A percentile compares a stretch with the other conserved stretches of the same genome.
Conservation (phyloP, 2,888 invertebrate species). For the Cataglyphis cursor region DNA sequence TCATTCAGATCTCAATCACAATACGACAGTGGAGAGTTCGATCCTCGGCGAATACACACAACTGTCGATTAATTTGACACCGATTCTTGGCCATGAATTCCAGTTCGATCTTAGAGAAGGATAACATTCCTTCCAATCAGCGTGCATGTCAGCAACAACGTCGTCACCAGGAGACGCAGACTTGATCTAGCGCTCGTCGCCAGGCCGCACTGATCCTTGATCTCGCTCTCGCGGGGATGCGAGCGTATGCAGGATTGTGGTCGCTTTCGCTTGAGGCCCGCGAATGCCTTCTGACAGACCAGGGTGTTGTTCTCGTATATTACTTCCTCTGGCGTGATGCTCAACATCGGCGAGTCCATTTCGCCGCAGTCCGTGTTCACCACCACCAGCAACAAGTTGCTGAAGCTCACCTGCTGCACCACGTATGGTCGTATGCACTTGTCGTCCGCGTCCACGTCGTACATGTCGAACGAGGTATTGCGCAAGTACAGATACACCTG, state of each 20-base stretch:
- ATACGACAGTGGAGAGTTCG: not conserved
- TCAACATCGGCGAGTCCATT: slow-evolving; percentile 86
- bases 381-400: slow-evolving; percentile 93
- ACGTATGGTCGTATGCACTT: slow-evolving; percentile 89
- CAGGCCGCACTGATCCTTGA: slow-evolving; percentile 84
- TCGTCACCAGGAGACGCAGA: slow-evolving; percentile 67
- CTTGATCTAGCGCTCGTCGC: slow-evolving; percentile 74
- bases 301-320: slow-evolving; percentile 88
- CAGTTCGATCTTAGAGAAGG: slow-evolving; percentile 13
- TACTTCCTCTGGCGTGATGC: slow-evolving; percentile 87
- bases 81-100: slow-evolving; percentile 29
- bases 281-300: slow-evolving; percentile 89
- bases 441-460: slow-evolving; percentile 75
- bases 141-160: slow-evolving; percentile 30
- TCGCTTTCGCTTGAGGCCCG: slow-evolving; percentile 90
- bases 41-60: not conserved
- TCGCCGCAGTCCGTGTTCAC: slow-evolving; percentile 90
- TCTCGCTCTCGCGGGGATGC: slow-evolving; percentile 91
- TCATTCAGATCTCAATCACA: not conserved
- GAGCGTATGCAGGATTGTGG: slow-evolving; percentile 93
- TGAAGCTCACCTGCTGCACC: slow-evolving; percentile 91
- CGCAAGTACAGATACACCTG: slow-evolving; percentile 86
- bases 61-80: slow-evolving; percentile 33
- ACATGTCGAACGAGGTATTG: slow-evolving; percentile 77
- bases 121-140: not conserved